Evolutionary conservation across 2,888 invertebrate species (phyloP), one percentile per base, ranked within the genome.

Genomic region (Eurois occulta): DNA sequence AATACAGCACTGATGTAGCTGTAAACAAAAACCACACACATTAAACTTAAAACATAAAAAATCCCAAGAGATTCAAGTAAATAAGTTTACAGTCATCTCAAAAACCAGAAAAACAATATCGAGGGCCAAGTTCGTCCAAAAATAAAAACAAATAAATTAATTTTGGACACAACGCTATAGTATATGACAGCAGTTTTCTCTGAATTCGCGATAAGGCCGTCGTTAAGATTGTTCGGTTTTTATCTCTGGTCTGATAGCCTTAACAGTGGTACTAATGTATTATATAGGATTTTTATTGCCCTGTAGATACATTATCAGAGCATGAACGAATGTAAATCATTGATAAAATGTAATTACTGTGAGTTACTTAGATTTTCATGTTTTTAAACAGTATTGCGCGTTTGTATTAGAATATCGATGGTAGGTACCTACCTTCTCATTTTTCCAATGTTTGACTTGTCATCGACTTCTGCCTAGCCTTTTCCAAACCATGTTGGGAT

Each of bases 211-310:
- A 95, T 95, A 95, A 95, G 92, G 91, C 89, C 71, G 89, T 94
- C 94, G 94, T 96, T 95, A 95, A 94, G 94, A 94, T 95, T 94
- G 92, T 92, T 91, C 84, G 88, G 41, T 91, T 93, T 95, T 94
- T 95, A 95, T 95, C 94, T 95, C 91, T 90, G 92, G 92, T 90
- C 90, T 91, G 95, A 95, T 95, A 94, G 92, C 91, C 90, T 88
- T 84, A 88, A 91, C 92, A 91, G 91, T 93, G 91, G 89, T 92
- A 91, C 90, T 89, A 92, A 91, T 92, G 94, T 94, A 94, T 94
- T 87, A 95, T 93, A 94, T 91, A 90, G 91, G 91, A 92, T 93
- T 94, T 88, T 94, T 94, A 94, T 93, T 92, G 87, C 92, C 86
- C 86, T 89, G 81, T 84, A 89, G 91, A 92, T 91, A 90, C 69